Percentiles rank a stretch among this genome's conserved stretches.
Evolutionary conservation across 2,797 vertebrate species (phyloP).

Genomic region (Rhinoraja longicauda): DNA sequence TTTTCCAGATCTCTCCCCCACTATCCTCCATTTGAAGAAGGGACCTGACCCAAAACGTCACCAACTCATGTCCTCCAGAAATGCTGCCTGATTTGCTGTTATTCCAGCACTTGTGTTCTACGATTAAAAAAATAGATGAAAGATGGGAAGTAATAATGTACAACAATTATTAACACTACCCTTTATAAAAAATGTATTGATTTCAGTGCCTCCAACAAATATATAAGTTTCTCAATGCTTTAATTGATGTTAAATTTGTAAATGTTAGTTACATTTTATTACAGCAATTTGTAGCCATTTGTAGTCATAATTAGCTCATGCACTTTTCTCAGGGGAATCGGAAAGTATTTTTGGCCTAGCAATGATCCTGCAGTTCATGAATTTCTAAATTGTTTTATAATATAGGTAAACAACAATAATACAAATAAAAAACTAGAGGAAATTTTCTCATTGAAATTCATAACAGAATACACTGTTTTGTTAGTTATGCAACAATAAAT

Average conservation of each 20-base stretch:
- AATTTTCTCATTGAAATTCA: background rate
- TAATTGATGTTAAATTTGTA: background rate
- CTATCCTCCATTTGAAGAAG: no score
- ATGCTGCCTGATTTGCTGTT: no score
- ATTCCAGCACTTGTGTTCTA: no score
- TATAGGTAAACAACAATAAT: background rate
- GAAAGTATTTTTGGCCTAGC: background rate
- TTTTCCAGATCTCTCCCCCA: no score
- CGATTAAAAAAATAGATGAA: no score
- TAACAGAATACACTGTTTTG: background rate
- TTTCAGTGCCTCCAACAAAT: no score
- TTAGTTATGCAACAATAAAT: background rate
- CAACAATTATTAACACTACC: background rate
- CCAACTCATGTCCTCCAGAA: no score
- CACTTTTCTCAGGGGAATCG: background rate
- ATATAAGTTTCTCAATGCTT: background rate
- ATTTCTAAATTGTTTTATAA: background rate
- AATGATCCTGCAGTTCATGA: background rate
- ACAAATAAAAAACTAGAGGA: background rate
- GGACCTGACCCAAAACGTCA: no score
- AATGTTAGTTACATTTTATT: conserved; percentile 7
- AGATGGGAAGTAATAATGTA: background rate
- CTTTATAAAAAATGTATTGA: no score
- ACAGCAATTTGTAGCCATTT: background rate
- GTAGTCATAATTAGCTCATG: background rate